Evolutionary conservation across 2,888 invertebrate genomes (phyloP), one percentile per base, ranked within the genome.

Genomic region (Agrotis puta): DNA sequence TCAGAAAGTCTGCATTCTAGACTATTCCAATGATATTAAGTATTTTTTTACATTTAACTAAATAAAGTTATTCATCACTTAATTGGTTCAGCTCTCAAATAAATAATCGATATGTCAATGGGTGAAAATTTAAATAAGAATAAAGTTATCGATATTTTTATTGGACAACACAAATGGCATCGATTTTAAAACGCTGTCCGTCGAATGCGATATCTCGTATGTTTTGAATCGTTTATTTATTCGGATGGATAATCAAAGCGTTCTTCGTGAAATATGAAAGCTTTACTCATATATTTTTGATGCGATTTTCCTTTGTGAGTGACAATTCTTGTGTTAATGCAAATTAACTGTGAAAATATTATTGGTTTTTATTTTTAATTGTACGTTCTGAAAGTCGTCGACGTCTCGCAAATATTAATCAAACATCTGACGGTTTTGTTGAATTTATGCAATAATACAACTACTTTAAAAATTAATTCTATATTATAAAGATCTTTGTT

Each of bases 151-250:
- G 80, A 83, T 73, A 80, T 39, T 20, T 39, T 68, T 2, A 3
- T 27, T 45, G 48, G 67, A 64, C 88, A 84, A 82, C 87, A 73
- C 82, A 81, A 79, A 33, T 24, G 1, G 62, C 77, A 85, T 87
- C 82, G 85, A 85, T 86, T 85, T 79, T 75, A 79, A 82, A 88
- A 86, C 82, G 83, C 47, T 83, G 85, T 81, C 83, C 75, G 83
- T 64, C 74, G 83, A 67, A 76, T 64, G 57, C 45, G 63, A 79
- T 78, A 73, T 82, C 82, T 83, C 80, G 70, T 81, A 81, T 85
- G 77, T 83, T 83, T 79, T 77, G 71, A 72, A 74, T 72, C 63
- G 70, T 75, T 71, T 80, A 73, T 75, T 82, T 65, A 79, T 84
- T 74, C 77, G 59, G 81, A 79, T 87, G 84, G 80, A 85, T 82